Evolutionary conservation across 2,113 vertebrate genomes (phyloP), one percentile per base, ranked within the genome.

Genomic region (Erythrocercus mccallii): DNA sequence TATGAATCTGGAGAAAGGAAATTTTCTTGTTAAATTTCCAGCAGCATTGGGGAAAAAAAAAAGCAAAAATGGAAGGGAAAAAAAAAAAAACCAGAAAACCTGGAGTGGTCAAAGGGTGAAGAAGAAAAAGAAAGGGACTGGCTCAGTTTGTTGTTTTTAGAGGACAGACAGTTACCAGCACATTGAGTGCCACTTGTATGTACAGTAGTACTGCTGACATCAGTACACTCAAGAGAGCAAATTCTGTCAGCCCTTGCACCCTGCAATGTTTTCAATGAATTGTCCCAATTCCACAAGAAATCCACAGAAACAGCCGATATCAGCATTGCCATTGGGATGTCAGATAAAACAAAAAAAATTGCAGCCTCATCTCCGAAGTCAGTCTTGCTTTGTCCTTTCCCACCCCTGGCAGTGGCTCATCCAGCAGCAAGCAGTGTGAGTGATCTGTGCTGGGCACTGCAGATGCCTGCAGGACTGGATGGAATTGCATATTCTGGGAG

Each of bases 1-100:
- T 91, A 68, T 3, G 2, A 78, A 54, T 70, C 65, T 68, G 37
- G 33, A 71, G 64, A 91, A 86, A 76, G 71, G 60, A 93, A 72
- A 70, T 65, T 53, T 95, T 94, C 72, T 70, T 85, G 60, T 88
- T 73, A 95, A 31, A 86, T 76, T 96, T 89, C 56, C 45, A 70
- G 58, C 45, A 86, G 64, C 23, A 22, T 27, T 38, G 44, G 37
- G 37, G 78, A 82, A n/a, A 42, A 42, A 58, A 62, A 83, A 88
- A 94, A 48, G 17, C 92, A 44, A 73, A 86, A 85, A 73, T 33
- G 9, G 10, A 19, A 79, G 28, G 9, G 3, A 4, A 2, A 45
- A 37, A 31, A 20, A 33, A 17, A 19, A 3, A 57, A 23, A 23
- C 7, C 0, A 54, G 40, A 62, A 80, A 81, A 79, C 15, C 24